A percentile compares a stretch with the other conserved stretches of the same genome.
phyloP scores from a whole-genome alignment of 2,797 vertebrate species.

The Melanotaenia pygmaea region DNA sequence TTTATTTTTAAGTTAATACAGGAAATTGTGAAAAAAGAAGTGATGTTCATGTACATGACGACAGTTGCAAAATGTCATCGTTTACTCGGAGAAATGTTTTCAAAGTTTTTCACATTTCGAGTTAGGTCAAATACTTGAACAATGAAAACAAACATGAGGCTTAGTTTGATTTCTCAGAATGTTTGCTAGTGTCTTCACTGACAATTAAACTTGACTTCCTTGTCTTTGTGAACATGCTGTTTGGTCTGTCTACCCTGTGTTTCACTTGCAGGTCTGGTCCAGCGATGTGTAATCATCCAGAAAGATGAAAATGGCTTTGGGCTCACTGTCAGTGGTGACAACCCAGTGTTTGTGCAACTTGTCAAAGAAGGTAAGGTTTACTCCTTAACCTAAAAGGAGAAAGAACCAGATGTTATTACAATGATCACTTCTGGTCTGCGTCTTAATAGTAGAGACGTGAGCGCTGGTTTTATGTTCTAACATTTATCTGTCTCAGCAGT shows the following conservation, averaged over 20 bases:
- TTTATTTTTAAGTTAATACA: not conserved
- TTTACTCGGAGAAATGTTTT: not conserved
- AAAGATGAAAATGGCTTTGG: conserved; percentile 98
- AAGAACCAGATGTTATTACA: conserved; percentile 22
- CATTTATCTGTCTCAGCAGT: conserved; percentile 32
- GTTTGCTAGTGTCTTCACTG: conserved; percentile 8
- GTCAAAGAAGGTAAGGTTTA: conserved; percentile 95
- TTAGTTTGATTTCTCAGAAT: not conserved
- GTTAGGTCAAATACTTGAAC: not conserved
- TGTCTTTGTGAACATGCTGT: conserved; percentile 46
- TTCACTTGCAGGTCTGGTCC: conserved; percentile 91
- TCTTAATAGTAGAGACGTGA: conserved; percentile 10
- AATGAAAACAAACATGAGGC: not conserved
- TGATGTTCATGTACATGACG: not conserved
- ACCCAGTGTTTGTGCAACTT: conserved; percentile 99
- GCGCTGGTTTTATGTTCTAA: conserved; percentile 12
- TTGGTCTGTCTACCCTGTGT: conserved; percentile 50
- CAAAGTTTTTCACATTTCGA: not conserved
- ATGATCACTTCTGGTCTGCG: conserved; percentile 9
- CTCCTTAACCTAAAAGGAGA: conserved; percentile 16
- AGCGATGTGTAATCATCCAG: conserved; percentile 98
- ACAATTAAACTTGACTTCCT: conserved; percentile 28
- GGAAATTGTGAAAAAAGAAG: not conserved
- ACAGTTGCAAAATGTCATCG: conserved; percentile 4
- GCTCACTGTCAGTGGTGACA: conserved; percentile 98